Percentiles rank a stretch among this genome's conserved stretches.
These are phyloP conservation scores for Xestia rhomboidea DNA, from an alignment of 2,888 invertebrate species.

Conservation along the genomic window DNA sequence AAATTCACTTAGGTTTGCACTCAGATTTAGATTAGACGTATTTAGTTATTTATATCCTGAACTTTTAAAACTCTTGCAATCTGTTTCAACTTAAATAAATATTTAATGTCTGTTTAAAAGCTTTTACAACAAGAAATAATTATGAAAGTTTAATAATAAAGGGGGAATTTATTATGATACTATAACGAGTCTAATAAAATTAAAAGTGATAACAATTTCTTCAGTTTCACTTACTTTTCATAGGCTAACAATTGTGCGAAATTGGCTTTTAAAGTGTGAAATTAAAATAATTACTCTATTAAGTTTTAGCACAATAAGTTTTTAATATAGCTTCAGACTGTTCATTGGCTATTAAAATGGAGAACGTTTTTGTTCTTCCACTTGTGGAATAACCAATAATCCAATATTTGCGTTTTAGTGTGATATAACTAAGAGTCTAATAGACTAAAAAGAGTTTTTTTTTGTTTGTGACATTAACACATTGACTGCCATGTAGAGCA, in stretches of 20 bases:
- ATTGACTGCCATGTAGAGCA: no score
- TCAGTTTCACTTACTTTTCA: slow-evolving; percentile 33
- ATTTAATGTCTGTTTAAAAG: slow-evolving; percentile 20
- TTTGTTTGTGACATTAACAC: not conserved
- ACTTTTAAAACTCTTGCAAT: slow-evolving; percentile 6
- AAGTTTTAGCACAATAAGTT: slow-evolving; percentile 35
- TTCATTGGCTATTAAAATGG: slow-evolving; percentile 32
- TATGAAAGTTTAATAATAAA: slow-evolving; percentile 42
- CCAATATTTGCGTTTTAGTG: not conserved
- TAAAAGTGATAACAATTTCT: slow-evolving; percentile 24
- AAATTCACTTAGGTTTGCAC: not conserved
- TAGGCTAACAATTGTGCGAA: slow-evolving; percentile 35
- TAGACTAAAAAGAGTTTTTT: not conserved
- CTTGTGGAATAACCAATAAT: slow-evolving; percentile 3
- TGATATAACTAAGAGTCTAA: not conserved
- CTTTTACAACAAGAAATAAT: slow-evolving; percentile 33
- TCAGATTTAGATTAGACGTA: not conserved
- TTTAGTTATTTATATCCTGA: slow-evolving; percentile 11
- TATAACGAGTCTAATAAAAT: slow-evolving; percentile 23
- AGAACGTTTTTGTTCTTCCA: not conserved
- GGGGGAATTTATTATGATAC: slow-evolving; percentile 16
- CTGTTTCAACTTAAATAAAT: slow-evolving; percentile 15
- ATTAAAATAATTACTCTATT: slow-evolving; percentile 36
- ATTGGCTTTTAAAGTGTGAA: slow-evolving; percentile 39
- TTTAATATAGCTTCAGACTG: slow-evolving; percentile 24